Base-by-base conservation (phyloP, 2,888 invertebrate genomes). In the Notodonta dromedarius region DNA sequence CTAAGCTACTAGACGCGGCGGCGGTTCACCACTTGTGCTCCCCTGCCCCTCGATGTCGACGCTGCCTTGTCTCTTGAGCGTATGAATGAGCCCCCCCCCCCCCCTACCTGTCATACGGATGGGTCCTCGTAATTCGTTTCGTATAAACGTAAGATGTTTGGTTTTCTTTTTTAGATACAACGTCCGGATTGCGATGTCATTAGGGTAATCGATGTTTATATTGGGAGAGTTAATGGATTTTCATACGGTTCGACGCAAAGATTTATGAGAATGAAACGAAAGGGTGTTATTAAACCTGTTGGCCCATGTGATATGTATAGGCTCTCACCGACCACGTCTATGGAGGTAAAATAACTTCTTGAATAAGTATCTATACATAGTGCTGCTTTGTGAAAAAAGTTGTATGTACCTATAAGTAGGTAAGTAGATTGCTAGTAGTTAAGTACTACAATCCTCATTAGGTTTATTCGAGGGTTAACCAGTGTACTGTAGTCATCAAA, bases 151-250 rank as follows among this genome's bases (percentile, higher is more conserved):
- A 50, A 16, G 14, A 16, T 50, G 9, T 16, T 16, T 50, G 13
- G 8, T 8, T 14, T 16, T 14, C 12, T 58, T 39, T 61, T 57
- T 32, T 63, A 85, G 86, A 77, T 87, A 69, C 66, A 82, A 71
- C 80, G 88, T 56, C 86, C 85, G n/a, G 87, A 90, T 64, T 71
- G 82, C 5, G 84, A 92, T 55, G 74, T 80, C 55, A 84, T 93
- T n/a, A 83, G 92, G 64, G 77, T 88, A 53, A 84, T 94, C 14
- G 94, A 94, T 73, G 83, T 90, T 60, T 94, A 94, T 63, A 80
- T 94, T 53, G 94, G 94, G 24, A 85, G 87, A 77, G 93, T 93
- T 2, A 93, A 95, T 82, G 95, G 95, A 39, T 94, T 94, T 70
- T 88, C 94, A 0, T 95, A 94, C 69, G 93, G 92, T 57, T 94